phyloP scores from a whole-genome alignment of 2,113 vertebrate species.

The Lipotes vexillifer region DNA sequence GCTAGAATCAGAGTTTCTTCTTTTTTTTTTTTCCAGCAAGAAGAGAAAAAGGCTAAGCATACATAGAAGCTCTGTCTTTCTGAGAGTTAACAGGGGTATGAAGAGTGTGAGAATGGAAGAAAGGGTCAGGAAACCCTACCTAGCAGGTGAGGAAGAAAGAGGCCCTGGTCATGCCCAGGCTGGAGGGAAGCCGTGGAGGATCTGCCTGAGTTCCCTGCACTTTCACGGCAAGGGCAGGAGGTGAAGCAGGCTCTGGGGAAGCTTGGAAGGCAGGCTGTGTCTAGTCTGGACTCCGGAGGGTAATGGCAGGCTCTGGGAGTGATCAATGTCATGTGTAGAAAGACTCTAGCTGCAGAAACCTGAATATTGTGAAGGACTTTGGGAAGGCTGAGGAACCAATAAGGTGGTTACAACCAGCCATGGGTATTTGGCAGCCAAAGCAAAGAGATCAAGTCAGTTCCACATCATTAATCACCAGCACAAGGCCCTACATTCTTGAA shows the following conservation, averaged over 20 bases:
- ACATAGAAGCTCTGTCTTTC: background rate
- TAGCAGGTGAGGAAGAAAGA: background rate
- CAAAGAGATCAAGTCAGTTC: background rate
- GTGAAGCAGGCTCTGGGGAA: background rate
- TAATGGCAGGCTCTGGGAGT: too few relatives aligned
- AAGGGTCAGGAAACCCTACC: background rate
- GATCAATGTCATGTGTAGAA: background rate
- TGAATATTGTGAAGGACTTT: background rate
- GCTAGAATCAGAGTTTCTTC: background rate
- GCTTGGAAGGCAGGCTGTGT: background rate
- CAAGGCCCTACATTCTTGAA: conserved; percentile 35
- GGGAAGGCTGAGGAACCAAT: background rate
- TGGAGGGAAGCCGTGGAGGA: background rate
- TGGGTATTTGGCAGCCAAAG: background rate
- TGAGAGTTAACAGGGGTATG: background rate
- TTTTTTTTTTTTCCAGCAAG: background rate
- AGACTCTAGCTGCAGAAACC: background rate
- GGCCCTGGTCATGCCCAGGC: background rate
- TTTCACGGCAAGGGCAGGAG: background rate
- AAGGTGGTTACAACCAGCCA: background rate
- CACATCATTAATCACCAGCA: background rate
- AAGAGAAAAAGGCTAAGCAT: background rate
- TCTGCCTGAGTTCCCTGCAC: too few relatives aligned
- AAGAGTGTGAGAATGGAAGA: background rate
- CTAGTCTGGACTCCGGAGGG: background rate